phyloP scores from a whole-genome alignment of 2,113 vertebrate species.

The Notothenia coriiceps region DNA sequence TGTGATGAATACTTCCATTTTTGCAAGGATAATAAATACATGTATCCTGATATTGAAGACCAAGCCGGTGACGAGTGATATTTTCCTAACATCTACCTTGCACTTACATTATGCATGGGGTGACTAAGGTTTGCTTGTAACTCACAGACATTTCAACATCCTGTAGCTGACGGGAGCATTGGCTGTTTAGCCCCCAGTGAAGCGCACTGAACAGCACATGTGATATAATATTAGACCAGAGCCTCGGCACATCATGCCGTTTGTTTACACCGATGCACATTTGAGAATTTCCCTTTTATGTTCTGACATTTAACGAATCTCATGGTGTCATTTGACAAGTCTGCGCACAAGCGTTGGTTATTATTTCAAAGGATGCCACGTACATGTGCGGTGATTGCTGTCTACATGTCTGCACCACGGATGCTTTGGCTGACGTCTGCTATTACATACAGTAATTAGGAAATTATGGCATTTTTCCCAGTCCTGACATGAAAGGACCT shows the following conservation, averaged over 20 bases:
- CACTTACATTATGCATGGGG: background rate
- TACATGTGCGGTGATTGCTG: background rate
- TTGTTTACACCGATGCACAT: conserved; percentile 38
- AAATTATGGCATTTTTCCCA: conserved; percentile 25
- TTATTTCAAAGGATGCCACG: background rate
- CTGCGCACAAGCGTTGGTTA: conserved; percentile 14
- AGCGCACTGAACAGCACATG: too few species aligned
- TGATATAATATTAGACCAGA: conserved; percentile 1
- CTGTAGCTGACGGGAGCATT: background rate
- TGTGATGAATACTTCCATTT: too few species aligned
- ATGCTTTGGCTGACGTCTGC: conserved; percentile 4
- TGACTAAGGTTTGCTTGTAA: background rate
- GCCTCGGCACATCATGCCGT: conserved; percentile 6
- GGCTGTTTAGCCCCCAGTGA: background rate
- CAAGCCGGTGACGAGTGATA: too few species aligned
- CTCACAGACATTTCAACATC: background rate
- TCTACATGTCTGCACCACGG: background rate
- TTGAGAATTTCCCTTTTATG: background rate
- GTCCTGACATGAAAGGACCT: conserved; percentile 21
- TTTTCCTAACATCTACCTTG: too few species aligned
- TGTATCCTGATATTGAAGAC: too few species aligned
- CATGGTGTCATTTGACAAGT: conserved; percentile 1
- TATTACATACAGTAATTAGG: conserved; percentile 9
- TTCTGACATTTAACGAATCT: background rate
- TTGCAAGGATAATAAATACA: too few species aligned